phyloP scores from a whole-genome alignment of 2,888 invertebrate genomes.

The Aphidoletes aphidimyza region DNA sequence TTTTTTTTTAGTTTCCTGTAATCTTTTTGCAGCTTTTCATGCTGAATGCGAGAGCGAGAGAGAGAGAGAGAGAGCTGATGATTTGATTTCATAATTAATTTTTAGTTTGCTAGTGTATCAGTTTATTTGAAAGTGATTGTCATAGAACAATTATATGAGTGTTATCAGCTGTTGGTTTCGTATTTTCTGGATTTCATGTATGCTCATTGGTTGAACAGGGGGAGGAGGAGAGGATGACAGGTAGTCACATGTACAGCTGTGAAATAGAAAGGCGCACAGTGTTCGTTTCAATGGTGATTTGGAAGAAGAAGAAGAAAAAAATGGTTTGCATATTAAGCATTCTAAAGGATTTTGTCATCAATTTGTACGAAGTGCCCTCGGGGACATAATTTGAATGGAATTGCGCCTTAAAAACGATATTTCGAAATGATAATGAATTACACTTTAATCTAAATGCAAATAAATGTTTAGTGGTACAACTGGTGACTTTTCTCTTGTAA shows the following conservation, averaged over 20 bases:
- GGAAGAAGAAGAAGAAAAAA: no score
- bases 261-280: neutral
- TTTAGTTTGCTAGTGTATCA: conserved; percentile 11
- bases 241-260: neutral
- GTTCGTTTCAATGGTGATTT: neutral
- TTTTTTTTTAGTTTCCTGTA: neutral
- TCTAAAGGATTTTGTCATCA: neutral
- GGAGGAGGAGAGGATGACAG: neutral
- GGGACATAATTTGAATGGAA: neutral
- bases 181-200: neutral
- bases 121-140: conserved; percentile 38
- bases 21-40: neutral
- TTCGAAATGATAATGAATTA: neutral
- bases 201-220: neutral
- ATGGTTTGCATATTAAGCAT: conserved; percentile 14
- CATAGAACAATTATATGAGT: neutral
- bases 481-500: no score
- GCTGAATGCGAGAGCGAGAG: neutral
- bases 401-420: neutral
- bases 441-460: conserved; percentile 24
- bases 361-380: neutral
- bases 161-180: neutral
- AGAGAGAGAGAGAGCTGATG: no score
- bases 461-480: no score
- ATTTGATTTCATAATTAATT: conserved; percentile 31